phyloP scores from a whole-genome alignment of 2,888 invertebrate genomes.

The Coelogynopora nodosa region DNA sequence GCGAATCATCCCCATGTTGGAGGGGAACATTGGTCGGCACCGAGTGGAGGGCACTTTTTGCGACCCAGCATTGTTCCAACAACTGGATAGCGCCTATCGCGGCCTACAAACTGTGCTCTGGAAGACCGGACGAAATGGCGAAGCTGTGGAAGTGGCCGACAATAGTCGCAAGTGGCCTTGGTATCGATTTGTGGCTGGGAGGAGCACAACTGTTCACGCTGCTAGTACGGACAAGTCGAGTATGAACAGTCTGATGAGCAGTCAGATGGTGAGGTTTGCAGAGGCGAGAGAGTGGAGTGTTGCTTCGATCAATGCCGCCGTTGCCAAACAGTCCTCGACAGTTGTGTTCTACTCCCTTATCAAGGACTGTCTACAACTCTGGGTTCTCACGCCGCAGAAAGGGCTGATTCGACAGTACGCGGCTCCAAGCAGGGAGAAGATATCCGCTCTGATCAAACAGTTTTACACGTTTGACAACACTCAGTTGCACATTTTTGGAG shows the following conservation, averaged over 20 bases:
- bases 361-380: background rate
- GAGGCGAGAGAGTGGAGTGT: background rate
- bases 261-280: background rate
- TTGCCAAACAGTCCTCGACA: background rate
- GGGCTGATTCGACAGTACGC: background rate
- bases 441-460: background rate
- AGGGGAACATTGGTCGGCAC: background rate
- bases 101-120: background rate
- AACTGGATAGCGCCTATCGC: background rate
- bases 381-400: conserved; percentile 1
- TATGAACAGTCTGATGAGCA: background rate
- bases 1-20: background rate
- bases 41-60: conserved; percentile 16
- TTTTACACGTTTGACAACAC: background rate
- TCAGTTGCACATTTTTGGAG: background rate
- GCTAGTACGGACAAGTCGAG: background rate
- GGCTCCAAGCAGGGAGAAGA: background rate
- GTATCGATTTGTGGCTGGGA: background rate
- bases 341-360: background rate
- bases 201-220: background rate
- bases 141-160: background rate
- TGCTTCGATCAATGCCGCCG: background rate
- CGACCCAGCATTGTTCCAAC: background rate
- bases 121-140: background rate
- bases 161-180: conserved; percentile 21